Evolutionary conservation across 2,797 vertebrate species (phyloP), one percentile per base, ranked within the genome.

Genomic region (Allobates femoralis): DNA sequence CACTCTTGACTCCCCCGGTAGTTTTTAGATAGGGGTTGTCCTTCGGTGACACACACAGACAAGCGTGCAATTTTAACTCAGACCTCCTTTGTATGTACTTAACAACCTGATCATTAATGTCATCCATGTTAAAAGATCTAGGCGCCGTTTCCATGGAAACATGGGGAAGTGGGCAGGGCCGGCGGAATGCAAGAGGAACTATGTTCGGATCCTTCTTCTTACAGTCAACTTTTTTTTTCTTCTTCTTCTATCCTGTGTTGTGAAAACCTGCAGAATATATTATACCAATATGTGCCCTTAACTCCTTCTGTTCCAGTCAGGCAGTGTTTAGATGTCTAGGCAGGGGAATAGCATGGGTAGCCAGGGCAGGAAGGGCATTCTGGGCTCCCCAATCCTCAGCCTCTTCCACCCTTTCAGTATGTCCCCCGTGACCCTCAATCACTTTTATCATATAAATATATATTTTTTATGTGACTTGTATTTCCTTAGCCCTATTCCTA

Each of bases 91-190:
- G 85, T 92, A 41, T 89, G 81, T 69, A 87, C 92, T 88, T 58
- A 87, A 86, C 81, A 86, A 94, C 88, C 90, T 86, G 90, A 91
- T 93, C 89, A 91, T 93, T 94, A 92, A 90, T 91, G 91, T 91
- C 89, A 91, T 91, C 77, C 89, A 79, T 79, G 67, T 91, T 91
- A 90, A 41, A 90, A 88, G 71, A 89, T 67, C 3, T 16, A 86
- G 87, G 78, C 85, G 88, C 46, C 77, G 92, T 93, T 93, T 91
- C 93, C 90, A 92, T 93, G 90, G 94, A 90, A 94, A 94, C 92
- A 32, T 81, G 83, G 89, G 79, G 81, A 92, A 92, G 90, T 91
- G 89, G 86, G 64, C 82, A 88, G 88, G 90, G 77, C 89, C 81
- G 75, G 23, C 37, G 55, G 18, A 56, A 78, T 5, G 67, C 55